phyloP scores from a whole-genome alignment of 2,113 vertebrate genomes.

The Aptenodytes forsteri region DNA sequence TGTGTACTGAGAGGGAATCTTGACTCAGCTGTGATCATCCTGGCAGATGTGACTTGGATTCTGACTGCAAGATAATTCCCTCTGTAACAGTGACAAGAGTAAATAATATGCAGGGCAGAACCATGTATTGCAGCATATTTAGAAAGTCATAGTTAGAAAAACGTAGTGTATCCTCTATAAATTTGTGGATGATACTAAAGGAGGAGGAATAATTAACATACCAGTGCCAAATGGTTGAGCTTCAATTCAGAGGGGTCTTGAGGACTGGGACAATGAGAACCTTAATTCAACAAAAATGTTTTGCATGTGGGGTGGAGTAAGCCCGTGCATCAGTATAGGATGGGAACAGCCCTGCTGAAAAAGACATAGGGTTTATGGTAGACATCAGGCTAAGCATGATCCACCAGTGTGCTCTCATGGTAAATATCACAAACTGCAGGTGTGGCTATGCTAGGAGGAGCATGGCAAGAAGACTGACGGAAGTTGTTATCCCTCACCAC shows the following conservation, averaged over 20 bases:
- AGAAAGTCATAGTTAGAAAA: not conserved
- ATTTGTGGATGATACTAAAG: not conserved
- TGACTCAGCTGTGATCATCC: not conserved
- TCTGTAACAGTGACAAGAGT: rapidly evolving
- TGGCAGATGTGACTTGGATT: not conserved
- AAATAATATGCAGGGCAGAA: not conserved
- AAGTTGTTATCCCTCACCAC: not conserved
- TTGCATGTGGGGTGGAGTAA: not conserved
- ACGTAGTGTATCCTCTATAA: rapidly evolving
- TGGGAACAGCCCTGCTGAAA: not conserved
- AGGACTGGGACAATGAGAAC: not conserved
- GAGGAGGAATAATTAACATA: not conserved
- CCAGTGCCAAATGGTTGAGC: not conserved
- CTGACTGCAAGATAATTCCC: not conserved
- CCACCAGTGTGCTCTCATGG: not conserved
- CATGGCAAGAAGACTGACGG: not conserved
- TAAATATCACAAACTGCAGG: not conserved
- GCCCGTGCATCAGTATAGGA: rapidly evolving
- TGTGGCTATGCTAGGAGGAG: not conserved
- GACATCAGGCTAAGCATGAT: not conserved
- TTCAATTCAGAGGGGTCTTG: not conserved
- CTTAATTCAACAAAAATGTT: not conserved
- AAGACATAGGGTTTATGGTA: not conserved
- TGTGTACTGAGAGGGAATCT: not conserved
- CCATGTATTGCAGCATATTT: rapidly evolving